Conservation (phyloP, 2,888 invertebrate genomes). For the Campoplex capitator region DNA sequence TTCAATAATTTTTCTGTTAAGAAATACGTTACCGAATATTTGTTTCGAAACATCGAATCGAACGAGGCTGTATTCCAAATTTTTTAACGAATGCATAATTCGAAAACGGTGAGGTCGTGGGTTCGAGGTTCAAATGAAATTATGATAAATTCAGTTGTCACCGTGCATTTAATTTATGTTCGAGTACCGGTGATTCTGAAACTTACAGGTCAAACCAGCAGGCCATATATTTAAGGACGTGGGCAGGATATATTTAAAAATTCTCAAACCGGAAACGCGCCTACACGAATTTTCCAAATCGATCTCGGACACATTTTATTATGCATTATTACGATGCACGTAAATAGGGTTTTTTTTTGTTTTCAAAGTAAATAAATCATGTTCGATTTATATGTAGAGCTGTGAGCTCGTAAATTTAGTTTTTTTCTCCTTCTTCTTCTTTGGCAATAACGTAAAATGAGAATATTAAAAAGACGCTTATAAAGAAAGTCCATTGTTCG, state of each 20-base stretch:
- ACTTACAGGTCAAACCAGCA: constrained; percentile 22
- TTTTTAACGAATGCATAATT: no score
- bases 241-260: constrained; percentile 25
- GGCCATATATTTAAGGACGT: constrained; percentile 22
- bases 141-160: neutral
- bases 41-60: neutral
- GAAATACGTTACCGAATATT: neutral
- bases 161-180: neutral
- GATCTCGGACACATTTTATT: neutral
- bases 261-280: constrained; percentile 47
- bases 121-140: neutral
- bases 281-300: constrained; percentile 47
- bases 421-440: constrained; percentile 17
- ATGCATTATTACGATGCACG: neutral
- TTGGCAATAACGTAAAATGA: constrained; percentile 6
- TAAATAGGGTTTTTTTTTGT: neutral
- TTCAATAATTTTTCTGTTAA: no score
- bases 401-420: constrained; percentile 27
- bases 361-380: neutral
- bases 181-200: constrained; percentile 6
- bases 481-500: constrained; percentile 61
- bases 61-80: no score
- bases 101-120: neutral
- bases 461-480: constrained; percentile 34
- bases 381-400: neutral